Evolutionary conservation across 2,113 vertebrate species (phyloP).

Genomic region (Cavia aperea): DNA sequence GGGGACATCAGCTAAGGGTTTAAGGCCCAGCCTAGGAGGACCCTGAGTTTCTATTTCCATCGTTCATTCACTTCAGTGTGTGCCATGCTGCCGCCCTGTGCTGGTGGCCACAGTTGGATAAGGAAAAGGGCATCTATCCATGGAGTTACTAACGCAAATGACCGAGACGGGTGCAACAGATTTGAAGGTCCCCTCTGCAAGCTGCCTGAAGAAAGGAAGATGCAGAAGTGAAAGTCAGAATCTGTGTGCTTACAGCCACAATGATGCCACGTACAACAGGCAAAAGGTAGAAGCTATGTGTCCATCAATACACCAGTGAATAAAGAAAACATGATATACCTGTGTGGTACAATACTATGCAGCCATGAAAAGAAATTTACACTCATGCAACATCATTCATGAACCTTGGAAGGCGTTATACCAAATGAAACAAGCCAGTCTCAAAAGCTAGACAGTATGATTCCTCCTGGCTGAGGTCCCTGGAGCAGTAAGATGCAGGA

Average conservation of each 20-base stretch:
- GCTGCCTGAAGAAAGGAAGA: background rate
- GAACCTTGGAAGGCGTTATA: background rate
- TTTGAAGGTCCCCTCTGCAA: background rate
- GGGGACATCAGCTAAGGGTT: background rate
- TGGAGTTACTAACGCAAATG: background rate
- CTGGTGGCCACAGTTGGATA: background rate
- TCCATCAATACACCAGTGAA: background rate
- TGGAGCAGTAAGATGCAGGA: background rate
- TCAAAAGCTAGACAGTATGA: background rate
- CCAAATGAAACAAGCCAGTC: background rate
- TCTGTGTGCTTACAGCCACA: fast-evolving
- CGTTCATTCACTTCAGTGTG: background rate
- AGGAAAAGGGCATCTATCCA: background rate
- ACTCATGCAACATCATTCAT: background rate
- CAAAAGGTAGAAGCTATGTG: background rate
- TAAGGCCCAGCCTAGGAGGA: background rate
- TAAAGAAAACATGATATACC: background rate
- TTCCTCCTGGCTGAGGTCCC: background rate
- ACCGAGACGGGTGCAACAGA: background rate
- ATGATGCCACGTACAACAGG: too few relatives aligned
- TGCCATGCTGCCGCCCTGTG: background rate
- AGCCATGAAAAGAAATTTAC: background rate
- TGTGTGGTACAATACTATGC: background rate
- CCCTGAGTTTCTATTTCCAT: background rate
- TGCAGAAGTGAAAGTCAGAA: background rate